Evolutionary conservation across 2,113 vertebrate genomes (phyloP).

Genomic region (Meleagris gallopavo): DNA sequence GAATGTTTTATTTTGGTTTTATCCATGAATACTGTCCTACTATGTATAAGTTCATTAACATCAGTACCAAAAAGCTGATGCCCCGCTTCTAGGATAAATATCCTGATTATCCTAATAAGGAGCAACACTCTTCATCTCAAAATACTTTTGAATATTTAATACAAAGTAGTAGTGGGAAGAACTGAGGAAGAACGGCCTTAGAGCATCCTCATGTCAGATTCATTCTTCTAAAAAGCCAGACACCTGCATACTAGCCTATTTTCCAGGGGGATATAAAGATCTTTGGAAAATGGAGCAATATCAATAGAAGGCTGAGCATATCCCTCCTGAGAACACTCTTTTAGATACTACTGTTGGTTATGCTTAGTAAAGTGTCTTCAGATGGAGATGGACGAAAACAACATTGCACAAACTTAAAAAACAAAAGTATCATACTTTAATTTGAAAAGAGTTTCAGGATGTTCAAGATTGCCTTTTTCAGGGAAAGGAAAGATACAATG

Average conservation of each 20-base stretch:
- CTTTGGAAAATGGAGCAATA: constrained; percentile 45
- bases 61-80: background rate
- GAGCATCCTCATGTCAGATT: background rate
- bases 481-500: background rate
- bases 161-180: constrained; percentile 26
- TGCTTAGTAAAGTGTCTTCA: background rate
- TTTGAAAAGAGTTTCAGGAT: background rate
- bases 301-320: background rate
- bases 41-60: background rate
- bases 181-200: background rate
- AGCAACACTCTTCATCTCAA: background rate
- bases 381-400: too few relatives aligned
- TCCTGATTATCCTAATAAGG: constrained; percentile 9
- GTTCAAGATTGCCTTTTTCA: background rate
- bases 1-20: background rate
- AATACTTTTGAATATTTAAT: constrained; percentile 13
- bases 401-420: background rate
- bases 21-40: background rate
- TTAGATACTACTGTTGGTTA: background rate
- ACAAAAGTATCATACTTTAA: background rate
- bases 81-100: background rate
- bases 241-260: background rate
- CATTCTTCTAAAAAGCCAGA: constrained; percentile 5
- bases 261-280: background rate
- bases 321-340: background rate